Evolutionary conservation across 2,888 invertebrate genomes (phyloP).

Genomic region (Chirona hameri): DNA sequence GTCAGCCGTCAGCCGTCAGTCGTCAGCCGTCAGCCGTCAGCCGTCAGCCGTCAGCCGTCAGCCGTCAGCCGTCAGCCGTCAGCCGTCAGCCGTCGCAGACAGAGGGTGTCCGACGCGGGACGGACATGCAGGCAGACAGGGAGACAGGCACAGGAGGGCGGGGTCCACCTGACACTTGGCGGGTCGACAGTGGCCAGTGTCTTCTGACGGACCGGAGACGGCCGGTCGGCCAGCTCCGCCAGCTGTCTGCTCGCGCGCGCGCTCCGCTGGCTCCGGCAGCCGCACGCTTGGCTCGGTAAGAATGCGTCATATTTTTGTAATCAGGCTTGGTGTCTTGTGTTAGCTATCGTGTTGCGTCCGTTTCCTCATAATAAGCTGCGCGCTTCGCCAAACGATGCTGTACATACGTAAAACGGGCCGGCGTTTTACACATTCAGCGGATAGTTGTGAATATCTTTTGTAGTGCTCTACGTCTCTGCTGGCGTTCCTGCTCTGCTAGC

Average conservation of each 20-base stretch:
- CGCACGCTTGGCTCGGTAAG: neutral
- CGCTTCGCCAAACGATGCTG: slow-evolving; percentile 5
- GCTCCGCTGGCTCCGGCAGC: neutral
- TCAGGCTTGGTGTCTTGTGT: slow-evolving; percentile 26
- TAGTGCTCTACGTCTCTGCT: neutral
- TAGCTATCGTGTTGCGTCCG: slow-evolving; percentile 14
- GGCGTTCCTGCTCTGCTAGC: slow-evolving; percentile 22
- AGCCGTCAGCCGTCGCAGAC: neutral
- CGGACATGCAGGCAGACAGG: neutral
- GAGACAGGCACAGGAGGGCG: neutral
- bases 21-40: too few relatives aligned
- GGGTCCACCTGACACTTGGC: neutral
- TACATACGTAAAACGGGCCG: slow-evolving; percentile 1
- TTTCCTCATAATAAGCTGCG: neutral
- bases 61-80: too few relatives aligned
- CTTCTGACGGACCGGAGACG: too few relatives aligned
- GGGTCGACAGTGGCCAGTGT: too few relatives aligned
- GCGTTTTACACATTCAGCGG: neutral
- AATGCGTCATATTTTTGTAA: slow-evolving; percentile 26
- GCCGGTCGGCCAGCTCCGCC: neutral
- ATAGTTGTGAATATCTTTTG: slow-evolving; percentile 14
- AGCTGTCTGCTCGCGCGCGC: neutral
- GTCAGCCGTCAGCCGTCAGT: too few relatives aligned
- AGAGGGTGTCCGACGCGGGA: neutral
- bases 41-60: too few relatives aligned